A percentile compares a stretch with the other conserved stretches of the same genome.
These are phyloP conservation scores for Eleutherodactylus coqui DNA, from an alignment of 2,797 vertebrate species.

Conservation along the genomic window DNA sequence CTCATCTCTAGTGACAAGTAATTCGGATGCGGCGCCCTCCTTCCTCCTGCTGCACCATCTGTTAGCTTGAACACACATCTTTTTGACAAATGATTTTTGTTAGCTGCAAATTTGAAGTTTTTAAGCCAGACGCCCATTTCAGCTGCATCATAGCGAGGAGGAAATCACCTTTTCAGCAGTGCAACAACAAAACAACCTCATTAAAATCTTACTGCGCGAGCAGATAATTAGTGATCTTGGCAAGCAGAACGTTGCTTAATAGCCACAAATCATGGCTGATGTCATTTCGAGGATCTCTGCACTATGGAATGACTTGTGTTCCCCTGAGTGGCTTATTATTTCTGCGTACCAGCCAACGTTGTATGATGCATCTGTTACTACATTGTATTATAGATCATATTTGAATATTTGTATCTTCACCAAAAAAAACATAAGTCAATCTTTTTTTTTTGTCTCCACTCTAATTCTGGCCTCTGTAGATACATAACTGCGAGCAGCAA, in stretches of 20 bases:
- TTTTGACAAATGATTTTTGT: slow-evolving; percentile 21
- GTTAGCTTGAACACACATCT: background rate
- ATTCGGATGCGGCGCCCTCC: slow-evolving; percentile 6
- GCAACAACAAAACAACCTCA: background rate
- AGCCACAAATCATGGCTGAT: background rate
- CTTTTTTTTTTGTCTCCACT: background rate
- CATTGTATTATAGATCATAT: background rate
- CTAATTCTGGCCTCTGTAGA: slow-evolving; percentile 26
- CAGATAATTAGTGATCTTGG: background rate
- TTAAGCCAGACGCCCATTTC: slow-evolving; percentile 40
- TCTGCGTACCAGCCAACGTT: background rate
- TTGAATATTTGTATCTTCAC: slow-evolving; percentile 4
- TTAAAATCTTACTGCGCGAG: slow-evolving; percentile 14
- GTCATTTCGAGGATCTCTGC: background rate
- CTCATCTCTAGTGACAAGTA: slow-evolving; percentile 39
- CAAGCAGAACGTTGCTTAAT: background rate
- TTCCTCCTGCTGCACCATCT: slow-evolving; percentile 46
- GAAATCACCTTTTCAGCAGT: background rate
- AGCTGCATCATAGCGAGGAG: background rate
- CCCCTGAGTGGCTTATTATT: background rate
- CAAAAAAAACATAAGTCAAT: slow-evolving; percentile 14
- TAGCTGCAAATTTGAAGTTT: slow-evolving; percentile 44
- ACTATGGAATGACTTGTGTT: background rate
- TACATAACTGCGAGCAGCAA: slow-evolving; percentile 5
- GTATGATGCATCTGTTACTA: slow-evolving; percentile 9